Percentiles rank a stretch among this genome's conserved stretches.
These are phyloP conservation scores for Nemotelus pantherinus DNA, from an alignment of 2,888 invertebrate genomes.

Conservation along the genomic window DNA sequence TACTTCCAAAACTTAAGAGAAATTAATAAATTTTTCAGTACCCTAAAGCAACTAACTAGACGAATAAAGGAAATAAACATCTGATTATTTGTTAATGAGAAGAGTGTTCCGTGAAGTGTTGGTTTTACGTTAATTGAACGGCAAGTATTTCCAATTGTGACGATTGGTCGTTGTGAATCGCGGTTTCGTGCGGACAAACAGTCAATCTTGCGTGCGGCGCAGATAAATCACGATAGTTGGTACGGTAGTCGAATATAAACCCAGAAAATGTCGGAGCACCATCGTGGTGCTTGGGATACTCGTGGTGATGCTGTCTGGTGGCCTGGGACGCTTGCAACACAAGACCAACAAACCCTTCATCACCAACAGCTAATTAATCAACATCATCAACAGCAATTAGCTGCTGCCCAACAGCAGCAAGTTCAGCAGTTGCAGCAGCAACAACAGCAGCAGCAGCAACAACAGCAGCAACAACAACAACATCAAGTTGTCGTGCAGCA, in stretches of 20 bases:
- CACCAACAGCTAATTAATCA: conserved; percentile 67
- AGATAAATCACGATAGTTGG: not conserved
- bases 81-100: conserved; percentile 1
- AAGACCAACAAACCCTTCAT: conserved; percentile 66
- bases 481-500: conserved; percentile 65
- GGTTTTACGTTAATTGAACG: conserved; percentile 10
- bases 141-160: conserved; percentile 35
- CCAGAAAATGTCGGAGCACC: conserved; percentile 71
- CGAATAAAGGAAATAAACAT: not conserved
- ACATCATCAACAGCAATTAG: conserved; percentile 68
- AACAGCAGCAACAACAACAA: conserved; percentile 65
- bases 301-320: conserved; percentile 71
- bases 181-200: not conserved
- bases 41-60: not conserved
- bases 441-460: conserved; percentile 63
- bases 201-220: not conserved
- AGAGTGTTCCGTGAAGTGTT: conserved; percentile 25
- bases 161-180: conserved; percentile 38
- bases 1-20: not conserved
- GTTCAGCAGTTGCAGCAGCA: conserved; percentile 55
- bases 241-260: conserved; percentile 45
- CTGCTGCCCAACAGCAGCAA: conserved; percentile 60
- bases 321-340: conserved; percentile 68
- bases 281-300: conserved; percentile 73
- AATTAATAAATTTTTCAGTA: not conserved